Evolutionary conservation across 2,113 vertebrate genomes (phyloP).

Genomic region (Lasiurus borealis): DNA sequence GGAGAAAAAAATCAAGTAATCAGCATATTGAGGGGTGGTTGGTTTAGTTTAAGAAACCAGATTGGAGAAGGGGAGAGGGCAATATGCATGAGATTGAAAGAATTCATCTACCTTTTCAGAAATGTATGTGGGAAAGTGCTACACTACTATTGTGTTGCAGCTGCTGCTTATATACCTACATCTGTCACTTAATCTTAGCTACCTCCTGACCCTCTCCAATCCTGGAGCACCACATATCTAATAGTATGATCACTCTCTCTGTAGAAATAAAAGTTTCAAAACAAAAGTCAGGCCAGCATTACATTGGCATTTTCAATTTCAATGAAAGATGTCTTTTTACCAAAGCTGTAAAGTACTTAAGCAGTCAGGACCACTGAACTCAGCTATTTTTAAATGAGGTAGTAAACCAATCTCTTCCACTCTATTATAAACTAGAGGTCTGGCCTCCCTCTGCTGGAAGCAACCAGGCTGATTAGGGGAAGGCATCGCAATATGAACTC

Average conservation of each 20-base stretch:
- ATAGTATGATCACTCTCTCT: not conserved
- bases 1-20: conserved; percentile 20
- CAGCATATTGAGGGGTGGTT: not conserved
- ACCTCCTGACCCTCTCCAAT: not conserved
- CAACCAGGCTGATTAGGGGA: no score
- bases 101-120: not conserved
- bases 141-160: not conserved
- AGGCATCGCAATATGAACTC: no score
- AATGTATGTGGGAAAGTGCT: not conserved
- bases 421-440: not conserved
- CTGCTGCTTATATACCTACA: not conserved
- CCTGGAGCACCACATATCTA: not conserved
- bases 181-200: not conserved
- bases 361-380: not conserved
- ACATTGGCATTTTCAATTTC: not conserved
- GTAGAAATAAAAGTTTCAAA: not conserved
- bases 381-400: conserved; percentile 18
- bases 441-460: no score
- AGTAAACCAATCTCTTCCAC: not conserved
- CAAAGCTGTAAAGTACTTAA: not conserved
- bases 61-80: not conserved
- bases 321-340: not conserved
- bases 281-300: not conserved
- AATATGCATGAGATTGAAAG: not conserved
- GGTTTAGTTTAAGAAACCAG: not conserved